Conservation (phyloP, 2,797 vertebrate species). For the Myiotriccus ornatus region DNA sequence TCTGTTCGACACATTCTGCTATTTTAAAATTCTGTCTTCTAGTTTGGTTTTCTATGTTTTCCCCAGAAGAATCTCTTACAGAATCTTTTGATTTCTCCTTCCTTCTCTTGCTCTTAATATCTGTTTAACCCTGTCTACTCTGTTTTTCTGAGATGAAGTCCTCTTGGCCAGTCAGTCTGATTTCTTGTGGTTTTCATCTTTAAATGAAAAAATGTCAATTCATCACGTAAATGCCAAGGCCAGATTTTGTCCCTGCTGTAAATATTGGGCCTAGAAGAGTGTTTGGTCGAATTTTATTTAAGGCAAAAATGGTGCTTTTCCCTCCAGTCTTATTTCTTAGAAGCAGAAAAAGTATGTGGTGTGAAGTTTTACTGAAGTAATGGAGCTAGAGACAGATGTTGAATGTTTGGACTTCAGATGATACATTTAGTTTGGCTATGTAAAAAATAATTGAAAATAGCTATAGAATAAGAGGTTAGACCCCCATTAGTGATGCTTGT, state of each 20-base stretch:
- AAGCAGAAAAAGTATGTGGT: not conserved
- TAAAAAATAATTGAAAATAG: not conserved
- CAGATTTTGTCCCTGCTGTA: not conserved
- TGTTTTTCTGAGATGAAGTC: not conserved
- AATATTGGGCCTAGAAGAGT: not conserved
- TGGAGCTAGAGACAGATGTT: not conserved
- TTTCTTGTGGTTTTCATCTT: not conserved
- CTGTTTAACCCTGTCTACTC: not conserved
- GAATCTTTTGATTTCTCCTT: not conserved
- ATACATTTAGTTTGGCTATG: not conserved
- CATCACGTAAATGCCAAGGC: not conserved
- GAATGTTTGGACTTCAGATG: not conserved
- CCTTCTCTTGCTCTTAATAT: not conserved
- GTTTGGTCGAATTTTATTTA: not conserved
- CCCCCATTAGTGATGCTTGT: not conserved
- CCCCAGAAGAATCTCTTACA: not conserved
- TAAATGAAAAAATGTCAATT: not conserved
- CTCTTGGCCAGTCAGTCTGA: not conserved
- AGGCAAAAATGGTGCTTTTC: not conserved
- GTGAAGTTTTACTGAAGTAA: not conserved
- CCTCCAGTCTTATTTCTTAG: not conserved
- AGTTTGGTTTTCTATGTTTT: not conserved
- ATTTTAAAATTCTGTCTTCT: not conserved
- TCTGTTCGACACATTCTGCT: not conserved
- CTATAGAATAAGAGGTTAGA: not conserved